Percentiles rank a stretch among this genome's conserved stretches.
phyloP scores from a whole-genome alignment of 2,797 vertebrate genomes.

The Coilia nasus region DNA sequence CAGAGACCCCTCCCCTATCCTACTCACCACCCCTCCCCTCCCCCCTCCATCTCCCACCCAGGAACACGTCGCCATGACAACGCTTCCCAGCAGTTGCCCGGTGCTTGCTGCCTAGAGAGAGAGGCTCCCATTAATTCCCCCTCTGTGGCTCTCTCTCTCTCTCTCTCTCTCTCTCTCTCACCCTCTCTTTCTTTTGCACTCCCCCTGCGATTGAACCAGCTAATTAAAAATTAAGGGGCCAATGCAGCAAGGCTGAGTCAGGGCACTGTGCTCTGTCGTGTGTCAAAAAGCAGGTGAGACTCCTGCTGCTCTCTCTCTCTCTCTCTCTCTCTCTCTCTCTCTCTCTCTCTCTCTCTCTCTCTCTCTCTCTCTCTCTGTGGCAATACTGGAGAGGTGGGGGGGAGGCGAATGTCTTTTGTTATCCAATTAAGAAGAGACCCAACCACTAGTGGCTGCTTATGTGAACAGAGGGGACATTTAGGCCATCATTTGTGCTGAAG shows the following conservation, averaged over 20 bases:
- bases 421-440: constrained; percentile 37
- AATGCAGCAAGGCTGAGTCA: constrained; percentile 65
- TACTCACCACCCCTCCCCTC: neutral
- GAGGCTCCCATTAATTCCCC: constrained; percentile 58
- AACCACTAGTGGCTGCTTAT: constrained; percentile 2
- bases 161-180: constrained; percentile 42
- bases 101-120: constrained; percentile 51
- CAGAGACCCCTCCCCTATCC: neutral
- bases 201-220: constrained; percentile 65
- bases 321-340: neutral
- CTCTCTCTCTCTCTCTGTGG: neutral
- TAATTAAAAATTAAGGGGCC: constrained; percentile 74
- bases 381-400: constrained; percentile 9
- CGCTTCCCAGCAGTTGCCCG: constrained; percentile 79
- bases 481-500: neutral
- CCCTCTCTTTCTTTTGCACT: constrained; percentile 34
- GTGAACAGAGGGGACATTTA: neutral
- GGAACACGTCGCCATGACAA: constrained; percentile 85
- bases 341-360: constrained; percentile 3
- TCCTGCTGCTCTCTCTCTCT: constrained; percentile 19
- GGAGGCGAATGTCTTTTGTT: constrained; percentile 36
- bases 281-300: constrained; percentile 40
- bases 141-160: constrained; percentile 51
- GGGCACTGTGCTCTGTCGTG: constrained; percentile 33
- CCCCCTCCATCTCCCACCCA: constrained; percentile 49